Evolutionary conservation across 2,113 vertebrate genomes (phyloP).

Genomic region (Ifrita kowaldi): DNA sequence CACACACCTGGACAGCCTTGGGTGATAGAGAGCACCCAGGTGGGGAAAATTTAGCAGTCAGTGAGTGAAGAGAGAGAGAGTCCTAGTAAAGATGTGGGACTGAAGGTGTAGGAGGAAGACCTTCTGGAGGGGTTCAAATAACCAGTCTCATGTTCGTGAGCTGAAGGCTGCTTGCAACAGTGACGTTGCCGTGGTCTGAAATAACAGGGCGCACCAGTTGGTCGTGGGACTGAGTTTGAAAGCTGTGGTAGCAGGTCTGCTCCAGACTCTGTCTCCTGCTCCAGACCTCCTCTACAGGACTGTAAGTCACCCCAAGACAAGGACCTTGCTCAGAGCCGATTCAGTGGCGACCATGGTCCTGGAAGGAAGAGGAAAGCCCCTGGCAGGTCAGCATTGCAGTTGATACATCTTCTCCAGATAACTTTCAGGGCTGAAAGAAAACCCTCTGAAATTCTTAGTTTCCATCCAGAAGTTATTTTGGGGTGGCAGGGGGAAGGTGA

Average conservation of each 20-base stretch:
- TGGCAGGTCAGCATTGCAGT: not conserved
- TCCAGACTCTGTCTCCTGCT: not conserved
- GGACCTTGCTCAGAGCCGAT: not conserved
- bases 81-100: not conserved
- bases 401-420: not conserved
- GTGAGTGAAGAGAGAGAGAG: not conserved
- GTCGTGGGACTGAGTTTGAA: not conserved
- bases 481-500: not conserved
- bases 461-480: not conserved
- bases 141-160: not conserved
- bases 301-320: no score
- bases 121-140: not conserved
- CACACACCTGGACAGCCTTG: rapidly evolving
- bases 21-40: not conserved
- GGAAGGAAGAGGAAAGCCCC: not conserved
- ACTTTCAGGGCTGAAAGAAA: not conserved
- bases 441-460: not conserved
- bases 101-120: not conserved
- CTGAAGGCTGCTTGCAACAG: not conserved
- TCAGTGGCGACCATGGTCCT: not conserved
- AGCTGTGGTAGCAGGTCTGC: not conserved
- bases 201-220: not conserved
- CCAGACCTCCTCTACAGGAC: not conserved
- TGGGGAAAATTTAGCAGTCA: not conserved
- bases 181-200: not conserved